Conservation (phyloP, 1,140 invertebrate genomes). For the Calliphora vicina region DNA sequence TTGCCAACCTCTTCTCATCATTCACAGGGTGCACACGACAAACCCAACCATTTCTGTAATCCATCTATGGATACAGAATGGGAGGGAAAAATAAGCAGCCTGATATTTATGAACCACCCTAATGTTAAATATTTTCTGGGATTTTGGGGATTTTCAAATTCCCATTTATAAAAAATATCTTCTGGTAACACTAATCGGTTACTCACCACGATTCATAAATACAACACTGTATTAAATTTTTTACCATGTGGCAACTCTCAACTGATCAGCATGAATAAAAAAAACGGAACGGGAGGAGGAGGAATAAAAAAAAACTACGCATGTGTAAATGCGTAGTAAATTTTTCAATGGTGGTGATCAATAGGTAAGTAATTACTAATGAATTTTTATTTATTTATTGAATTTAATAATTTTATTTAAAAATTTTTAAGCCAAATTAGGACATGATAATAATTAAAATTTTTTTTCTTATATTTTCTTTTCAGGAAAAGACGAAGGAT, state of each 20-base stretch:
- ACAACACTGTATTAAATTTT: too few species aligned
- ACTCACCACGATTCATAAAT: too few species aligned
- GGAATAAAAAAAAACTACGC: not conserved
- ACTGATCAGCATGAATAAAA: too few species aligned
- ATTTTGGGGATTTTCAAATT: not conserved
- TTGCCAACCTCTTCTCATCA: too few species aligned
- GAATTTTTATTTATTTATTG: not conserved
- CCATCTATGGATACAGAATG: not conserved
- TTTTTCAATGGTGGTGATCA: not conserved
- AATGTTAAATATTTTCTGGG: not conserved
- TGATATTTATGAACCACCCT: not conserved
- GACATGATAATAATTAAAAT: too few species aligned
- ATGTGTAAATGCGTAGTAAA: not conserved
- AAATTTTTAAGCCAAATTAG: too few species aligned
- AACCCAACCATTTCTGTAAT: not conserved
- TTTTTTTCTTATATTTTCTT: too few species aligned
- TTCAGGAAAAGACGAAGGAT: too few species aligned
- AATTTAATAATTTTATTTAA: too few species aligned
- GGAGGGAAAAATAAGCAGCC: not conserved
- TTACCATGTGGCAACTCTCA: not conserved
- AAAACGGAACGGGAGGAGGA: not conserved
- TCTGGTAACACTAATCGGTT: too few species aligned
- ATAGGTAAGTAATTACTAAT: not conserved
- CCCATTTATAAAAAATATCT: not conserved
- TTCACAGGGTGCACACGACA: not conserved